Percentiles rank a stretch among this genome's conserved stretches.
These are phyloP conservation scores for Paedocypris sp. DNA, from an alignment of 2,113 vertebrate species.

Conservation along the genomic window DNA sequence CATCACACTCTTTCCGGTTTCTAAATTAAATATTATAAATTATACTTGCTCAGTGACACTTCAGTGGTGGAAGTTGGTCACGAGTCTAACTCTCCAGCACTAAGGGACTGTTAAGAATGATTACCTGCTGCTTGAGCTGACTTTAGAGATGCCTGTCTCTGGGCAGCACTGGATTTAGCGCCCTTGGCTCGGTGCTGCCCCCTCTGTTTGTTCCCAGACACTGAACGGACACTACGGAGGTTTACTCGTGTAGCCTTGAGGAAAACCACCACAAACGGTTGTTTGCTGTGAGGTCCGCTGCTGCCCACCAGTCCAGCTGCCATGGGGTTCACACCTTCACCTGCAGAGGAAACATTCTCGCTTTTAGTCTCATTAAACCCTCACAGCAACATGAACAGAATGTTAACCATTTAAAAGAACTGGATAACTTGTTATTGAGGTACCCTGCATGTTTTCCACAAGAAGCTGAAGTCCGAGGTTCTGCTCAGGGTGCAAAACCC, in stretches of 20 bases:
- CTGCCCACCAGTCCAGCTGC: conserved; percentile 72
- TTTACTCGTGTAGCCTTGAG: conserved; percentile 88
- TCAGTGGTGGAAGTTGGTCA: too few relatives aligned
- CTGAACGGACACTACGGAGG: conserved; percentile 77
- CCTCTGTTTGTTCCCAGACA: conserved; percentile 70
- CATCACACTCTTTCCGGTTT: too few relatives aligned
- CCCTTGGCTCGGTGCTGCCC: conserved; percentile 76
- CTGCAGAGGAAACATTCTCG: too few relatives aligned
- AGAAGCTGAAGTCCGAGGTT: conserved; percentile 84
- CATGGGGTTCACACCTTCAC: conserved; percentile 74
- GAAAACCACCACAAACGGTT: conserved; percentile 91
- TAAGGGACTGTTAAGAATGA: too few relatives aligned
- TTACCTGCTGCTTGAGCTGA: conserved; percentile 73
- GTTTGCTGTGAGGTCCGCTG: conserved; percentile 79
- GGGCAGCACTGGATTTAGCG: conserved; percentile 54
- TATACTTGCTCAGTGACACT: too few relatives aligned
- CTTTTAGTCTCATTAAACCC: too few relatives aligned
- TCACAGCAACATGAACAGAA: too few relatives aligned
- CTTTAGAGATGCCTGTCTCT: conserved; percentile 74
- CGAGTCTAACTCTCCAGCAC: too few relatives aligned
- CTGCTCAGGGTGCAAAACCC: conserved; percentile 81
- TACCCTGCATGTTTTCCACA: conserved; percentile 77
- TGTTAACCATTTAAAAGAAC: too few relatives aligned
- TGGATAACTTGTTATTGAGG: neutral
- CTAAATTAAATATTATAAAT: too few relatives aligned